Evolutionary conservation across 2,888 invertebrate species (phyloP).

Genomic region (Acrobasis suavella): DNA sequence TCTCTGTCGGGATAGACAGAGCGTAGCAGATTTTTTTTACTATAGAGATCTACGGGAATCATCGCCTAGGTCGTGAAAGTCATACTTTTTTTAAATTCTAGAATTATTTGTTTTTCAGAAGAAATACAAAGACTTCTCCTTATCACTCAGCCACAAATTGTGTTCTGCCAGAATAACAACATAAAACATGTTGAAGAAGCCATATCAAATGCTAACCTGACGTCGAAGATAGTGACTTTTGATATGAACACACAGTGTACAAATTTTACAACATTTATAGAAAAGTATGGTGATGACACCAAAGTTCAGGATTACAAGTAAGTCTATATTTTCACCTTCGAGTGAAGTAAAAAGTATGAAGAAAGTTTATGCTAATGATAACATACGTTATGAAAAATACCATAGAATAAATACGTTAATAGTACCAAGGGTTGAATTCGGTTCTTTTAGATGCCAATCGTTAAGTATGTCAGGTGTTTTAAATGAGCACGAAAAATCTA

Average conservation of each 20-base stretch:
- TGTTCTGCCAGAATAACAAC: constrained; percentile 6
- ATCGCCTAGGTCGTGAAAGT: not conserved
- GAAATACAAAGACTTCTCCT: constrained; percentile 9
- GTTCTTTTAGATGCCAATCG: too few relatives aligned
- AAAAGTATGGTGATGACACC: not conserved
- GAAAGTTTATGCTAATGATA: too few relatives aligned
- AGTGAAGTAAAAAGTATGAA: too few relatives aligned
- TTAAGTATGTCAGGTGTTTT: too few relatives aligned
- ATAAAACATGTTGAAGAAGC: not conserved
- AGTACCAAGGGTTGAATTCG: too few relatives aligned
- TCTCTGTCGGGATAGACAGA: too few relatives aligned
- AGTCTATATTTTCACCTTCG: not conserved
- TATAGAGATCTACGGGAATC: not conserved
- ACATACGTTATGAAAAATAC: too few relatives aligned
- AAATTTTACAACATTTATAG: not conserved
- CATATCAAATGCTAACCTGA: not conserved
- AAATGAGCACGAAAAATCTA: too few relatives aligned
- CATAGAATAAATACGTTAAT: too few relatives aligned
- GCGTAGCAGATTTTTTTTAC: too few relatives aligned
- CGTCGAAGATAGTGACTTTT: not conserved
- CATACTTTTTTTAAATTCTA: too few relatives aligned
- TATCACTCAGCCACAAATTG: not conserved
- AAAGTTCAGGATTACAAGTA: not conserved
- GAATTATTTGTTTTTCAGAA: constrained; percentile 2
- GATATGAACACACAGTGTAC: not conserved